A percentile compares a stretch with the other conserved stretches of the same genome.
phyloP scores from a whole-genome alignment of 37 sponge, comb jelly and placozoan genomes.

The Cliona cf. orientalis region DNA sequence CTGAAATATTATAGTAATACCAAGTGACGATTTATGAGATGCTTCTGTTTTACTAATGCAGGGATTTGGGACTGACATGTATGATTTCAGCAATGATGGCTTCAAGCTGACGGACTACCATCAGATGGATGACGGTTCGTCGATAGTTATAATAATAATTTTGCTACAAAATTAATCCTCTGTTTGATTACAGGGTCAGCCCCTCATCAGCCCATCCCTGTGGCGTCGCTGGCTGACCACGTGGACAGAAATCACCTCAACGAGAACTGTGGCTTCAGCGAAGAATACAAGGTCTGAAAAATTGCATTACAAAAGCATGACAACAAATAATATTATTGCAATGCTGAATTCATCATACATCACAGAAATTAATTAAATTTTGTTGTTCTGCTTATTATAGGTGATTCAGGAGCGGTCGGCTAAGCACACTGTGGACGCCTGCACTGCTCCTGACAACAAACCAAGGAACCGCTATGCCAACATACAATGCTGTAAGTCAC shows the following conservation, averaged over 20 bases:
- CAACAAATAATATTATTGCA: neutral
- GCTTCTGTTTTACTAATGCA: too few species aligned
- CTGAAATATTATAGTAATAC: too few species aligned
- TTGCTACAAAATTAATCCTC: too few species aligned
- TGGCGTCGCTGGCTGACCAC: constrained; percentile 20
- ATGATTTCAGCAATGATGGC: neutral
- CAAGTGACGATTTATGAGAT: too few species aligned
- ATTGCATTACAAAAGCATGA: neutral
- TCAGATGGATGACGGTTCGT: constrained; percentile 14
- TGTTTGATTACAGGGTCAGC: neutral
- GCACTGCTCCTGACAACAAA: constrained; percentile 64
- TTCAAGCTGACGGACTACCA: constrained; percentile 13
- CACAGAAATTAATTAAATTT: neutral
- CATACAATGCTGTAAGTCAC: constrained; percentile 76
- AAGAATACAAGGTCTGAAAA: constrained; percentile 66
- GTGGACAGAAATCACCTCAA: constrained; percentile 58
- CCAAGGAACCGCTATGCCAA: constrained; percentile 81
- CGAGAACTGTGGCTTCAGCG: constrained; percentile 65
- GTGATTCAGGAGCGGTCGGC: constrained; percentile 53
- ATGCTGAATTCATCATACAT: neutral
- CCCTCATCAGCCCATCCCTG: constrained; percentile 40
- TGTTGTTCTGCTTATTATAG: constrained; percentile 1
- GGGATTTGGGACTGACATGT: neutral
- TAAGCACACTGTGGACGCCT: constrained; percentile 38
- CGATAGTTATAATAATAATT: neutral